Evolutionary conservation across 1,140 invertebrate species (phyloP).

Genomic region (Bombus terrestris): DNA sequence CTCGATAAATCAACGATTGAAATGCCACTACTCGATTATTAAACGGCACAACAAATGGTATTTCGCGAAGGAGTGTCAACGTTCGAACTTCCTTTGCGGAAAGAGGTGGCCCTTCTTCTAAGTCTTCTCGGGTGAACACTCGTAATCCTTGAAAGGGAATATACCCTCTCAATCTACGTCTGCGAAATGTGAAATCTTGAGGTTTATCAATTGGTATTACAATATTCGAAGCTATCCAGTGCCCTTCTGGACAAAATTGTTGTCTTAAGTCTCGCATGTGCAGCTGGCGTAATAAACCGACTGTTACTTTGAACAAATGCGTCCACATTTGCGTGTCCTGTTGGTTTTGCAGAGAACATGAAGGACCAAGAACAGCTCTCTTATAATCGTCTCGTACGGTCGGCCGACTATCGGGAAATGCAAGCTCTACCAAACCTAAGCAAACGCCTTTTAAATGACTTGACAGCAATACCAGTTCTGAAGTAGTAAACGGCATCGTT

Average conservation of each 20-base stretch:
- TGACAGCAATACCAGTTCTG: constrained; percentile 86
- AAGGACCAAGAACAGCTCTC: constrained; percentile 78
- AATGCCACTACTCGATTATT: constrained; percentile 93
- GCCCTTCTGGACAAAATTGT: constrained; percentile 89
- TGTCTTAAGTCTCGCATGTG: constrained; percentile 91
- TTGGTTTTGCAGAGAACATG: constrained; percentile 71
- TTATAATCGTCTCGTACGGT: constrained; percentile 82
- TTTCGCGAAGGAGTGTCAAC: constrained; percentile 93
- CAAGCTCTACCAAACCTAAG: constrained; percentile 93
- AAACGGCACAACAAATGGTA: constrained; percentile 97
- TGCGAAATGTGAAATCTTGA: constrained; percentile 84
- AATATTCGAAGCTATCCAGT: constrained; percentile 90
- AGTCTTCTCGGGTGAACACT: constrained; percentile 85
- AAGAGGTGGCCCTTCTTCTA: constrained; percentile 91
- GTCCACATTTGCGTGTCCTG: constrained; percentile 83
- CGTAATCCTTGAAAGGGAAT: constrained; percentile 86
- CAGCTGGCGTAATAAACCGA: constrained; percentile 90
- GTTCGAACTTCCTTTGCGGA: constrained; percentile 94
- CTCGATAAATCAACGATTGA: constrained; percentile 88
- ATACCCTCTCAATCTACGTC: constrained; percentile 83
- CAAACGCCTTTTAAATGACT: constrained; percentile 91
- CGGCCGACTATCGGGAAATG: constrained; percentile 91
- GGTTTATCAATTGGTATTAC: constrained; percentile 86
- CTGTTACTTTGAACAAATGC: constrained; percentile 83
- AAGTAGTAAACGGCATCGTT: constrained; percentile 86